Conservation (phyloP, 2,797 vertebrate species). For the Sebastes jordani region DNA sequence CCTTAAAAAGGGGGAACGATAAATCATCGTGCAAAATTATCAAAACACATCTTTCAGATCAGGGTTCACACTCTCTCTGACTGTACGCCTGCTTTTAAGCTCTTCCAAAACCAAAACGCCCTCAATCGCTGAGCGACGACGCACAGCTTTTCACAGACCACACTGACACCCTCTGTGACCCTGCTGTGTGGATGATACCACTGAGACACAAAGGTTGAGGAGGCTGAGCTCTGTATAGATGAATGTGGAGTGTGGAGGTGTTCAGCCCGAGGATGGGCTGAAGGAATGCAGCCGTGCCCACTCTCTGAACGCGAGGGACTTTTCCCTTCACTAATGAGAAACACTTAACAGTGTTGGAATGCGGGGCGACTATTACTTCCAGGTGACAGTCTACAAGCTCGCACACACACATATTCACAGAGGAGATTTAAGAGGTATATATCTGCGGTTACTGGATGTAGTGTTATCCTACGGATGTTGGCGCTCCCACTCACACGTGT, state of each 20-base stretch:
- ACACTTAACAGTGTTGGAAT: conserved; percentile 46
- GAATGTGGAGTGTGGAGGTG: not conserved
- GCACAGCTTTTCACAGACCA: not conserved
- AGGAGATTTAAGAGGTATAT: not conserved
- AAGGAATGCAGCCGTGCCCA: conserved; percentile 20
- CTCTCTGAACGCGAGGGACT: conserved; percentile 14
- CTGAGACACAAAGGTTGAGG: not conserved
- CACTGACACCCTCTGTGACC: not conserved
- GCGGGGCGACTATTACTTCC: conserved; percentile 49
- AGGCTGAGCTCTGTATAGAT: not conserved
- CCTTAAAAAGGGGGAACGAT: not conserved
- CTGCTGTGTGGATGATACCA: not conserved
- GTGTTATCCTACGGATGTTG: not conserved
- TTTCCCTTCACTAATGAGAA: conserved; percentile 55
- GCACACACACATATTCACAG: conserved; percentile 2
- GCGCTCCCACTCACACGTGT: conserved; percentile 24
- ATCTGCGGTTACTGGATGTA: conserved; percentile 6
- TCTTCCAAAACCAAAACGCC: not conserved
- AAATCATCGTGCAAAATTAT: not conserved
- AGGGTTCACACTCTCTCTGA: not conserved
- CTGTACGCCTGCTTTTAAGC: conserved; percentile 14
- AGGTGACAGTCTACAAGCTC: conserved; percentile 32
- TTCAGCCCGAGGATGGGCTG: conserved; percentile 24
- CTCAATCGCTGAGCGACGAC: not conserved
- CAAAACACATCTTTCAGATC: not conserved